Evolutionary conservation across 2,797 vertebrate genomes (phyloP).

Genomic region (Enteromius radiatus): DNA sequence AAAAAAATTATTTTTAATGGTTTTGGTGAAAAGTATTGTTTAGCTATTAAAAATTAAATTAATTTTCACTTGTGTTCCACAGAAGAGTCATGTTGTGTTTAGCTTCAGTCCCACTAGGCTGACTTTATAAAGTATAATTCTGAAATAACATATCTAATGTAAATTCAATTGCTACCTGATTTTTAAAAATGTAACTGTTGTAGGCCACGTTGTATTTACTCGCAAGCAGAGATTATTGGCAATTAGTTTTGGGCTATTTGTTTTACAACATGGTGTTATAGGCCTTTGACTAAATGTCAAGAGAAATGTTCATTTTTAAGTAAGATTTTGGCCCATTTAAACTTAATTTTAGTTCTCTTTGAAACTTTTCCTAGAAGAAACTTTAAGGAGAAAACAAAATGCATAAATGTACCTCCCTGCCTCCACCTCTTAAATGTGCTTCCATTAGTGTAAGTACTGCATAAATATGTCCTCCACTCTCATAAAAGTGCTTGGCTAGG

Average conservation of each 20-base stretch:
- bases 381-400: slow-evolving; percentile 52
- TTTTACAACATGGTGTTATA: slow-evolving; percentile 12
- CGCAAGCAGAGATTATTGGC: not conserved
- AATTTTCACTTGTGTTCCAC: not conserved
- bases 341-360: slow-evolving; percentile 41
- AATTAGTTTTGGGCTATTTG: not conserved
- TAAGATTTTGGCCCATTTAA: slow-evolving; percentile 50
- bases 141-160: not conserved
- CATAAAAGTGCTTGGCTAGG: slow-evolving; percentile 62
- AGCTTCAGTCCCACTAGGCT: not conserved
- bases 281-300: slow-evolving; percentile 26
- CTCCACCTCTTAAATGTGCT: slow-evolving; percentile 61
- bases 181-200: not conserved
- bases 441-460: slow-evolving; percentile 65
- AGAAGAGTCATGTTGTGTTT: not conserved
- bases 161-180: not conserved
- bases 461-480: slow-evolving; percentile 64
- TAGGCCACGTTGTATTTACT: not conserved
- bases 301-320: slow-evolving; percentile 39
- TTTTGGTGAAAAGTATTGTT: not conserved
- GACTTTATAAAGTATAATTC: not conserved
- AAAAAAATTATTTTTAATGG: not conserved
- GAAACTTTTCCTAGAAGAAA: slow-evolving; percentile 42
- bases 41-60: not conserved
- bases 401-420: slow-evolving; percentile 58